These are phyloP conservation scores for Euzophera pinguis DNA, from an alignment of 2,888 invertebrate species.

Conservation along the genomic window DNA sequence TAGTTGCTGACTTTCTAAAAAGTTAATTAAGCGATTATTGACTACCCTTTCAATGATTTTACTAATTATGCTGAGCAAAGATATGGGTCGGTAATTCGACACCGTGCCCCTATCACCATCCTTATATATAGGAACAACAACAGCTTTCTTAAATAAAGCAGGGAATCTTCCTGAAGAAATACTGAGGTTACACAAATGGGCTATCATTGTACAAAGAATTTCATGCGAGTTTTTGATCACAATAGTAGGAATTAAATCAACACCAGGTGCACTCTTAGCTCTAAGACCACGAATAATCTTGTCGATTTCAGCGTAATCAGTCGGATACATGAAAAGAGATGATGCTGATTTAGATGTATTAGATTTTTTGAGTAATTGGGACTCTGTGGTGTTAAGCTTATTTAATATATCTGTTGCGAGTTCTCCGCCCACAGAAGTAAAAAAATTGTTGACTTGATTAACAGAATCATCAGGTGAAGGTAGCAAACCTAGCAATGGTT, in stretches of 20 bases:
- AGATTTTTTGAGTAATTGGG: neutral
- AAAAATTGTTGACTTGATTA: neutral
- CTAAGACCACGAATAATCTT: neutral
- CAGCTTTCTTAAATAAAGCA: conserved; percentile 11
- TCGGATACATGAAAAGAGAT: neutral
- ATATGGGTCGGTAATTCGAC: conserved; percentile 13
- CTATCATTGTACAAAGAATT: neutral
- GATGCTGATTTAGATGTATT: neutral
- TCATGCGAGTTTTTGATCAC: neutral
- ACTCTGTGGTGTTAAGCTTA: neutral
- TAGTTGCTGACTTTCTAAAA: neutral
- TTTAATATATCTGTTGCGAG: conserved; percentile 3
- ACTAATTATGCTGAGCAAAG: conserved; percentile 7
- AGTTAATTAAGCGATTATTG: conserved; percentile 3
- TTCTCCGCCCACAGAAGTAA: conserved; percentile 6
- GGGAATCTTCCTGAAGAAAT: conserved; percentile 11
- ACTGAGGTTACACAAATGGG: conserved; percentile 11
- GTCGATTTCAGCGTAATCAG: neutral
- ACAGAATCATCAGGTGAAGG: neutral
- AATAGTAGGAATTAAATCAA: neutral
- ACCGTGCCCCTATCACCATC: conserved; percentile 6
- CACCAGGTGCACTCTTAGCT: neutral
- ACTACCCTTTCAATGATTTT: conserved; percentile 12
- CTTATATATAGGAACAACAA: conserved; percentile 12
- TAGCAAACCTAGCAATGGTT: neutral